A percentile compares a stretch with the other conserved stretches of the same genome.
Conservation (phyloP, 2,113 vertebrate genomes). For the Micronisus gabar region DNA sequence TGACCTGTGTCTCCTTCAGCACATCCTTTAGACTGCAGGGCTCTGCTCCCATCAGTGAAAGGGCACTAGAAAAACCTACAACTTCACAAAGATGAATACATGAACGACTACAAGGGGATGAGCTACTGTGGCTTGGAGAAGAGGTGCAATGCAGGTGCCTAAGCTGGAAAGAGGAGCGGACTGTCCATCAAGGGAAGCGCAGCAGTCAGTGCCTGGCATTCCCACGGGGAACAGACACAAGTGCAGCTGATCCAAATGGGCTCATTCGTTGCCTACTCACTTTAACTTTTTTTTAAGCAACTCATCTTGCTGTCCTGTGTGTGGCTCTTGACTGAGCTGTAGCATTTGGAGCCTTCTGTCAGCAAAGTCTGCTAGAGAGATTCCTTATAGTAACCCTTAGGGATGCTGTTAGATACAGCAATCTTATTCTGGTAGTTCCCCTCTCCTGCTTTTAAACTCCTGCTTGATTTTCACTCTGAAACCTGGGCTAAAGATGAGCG, state of each 20-base stretch:
- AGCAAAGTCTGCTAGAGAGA: background rate
- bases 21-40: background rate
- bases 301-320: background rate
- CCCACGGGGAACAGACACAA: background rate
- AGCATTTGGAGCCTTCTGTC: background rate
- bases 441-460: background rate
- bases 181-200: background rate
- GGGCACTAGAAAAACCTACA: background rate
- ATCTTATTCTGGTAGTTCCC: background rate
- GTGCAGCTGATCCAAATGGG: background rate
- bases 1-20: background rate
- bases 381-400: background rate
- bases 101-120: no score
- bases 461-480: background rate
- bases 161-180: background rate
- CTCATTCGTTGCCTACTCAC: background rate
- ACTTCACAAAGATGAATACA: background rate
- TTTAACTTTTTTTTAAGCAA: background rate
- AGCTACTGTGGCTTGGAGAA: background rate
- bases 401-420: no score
- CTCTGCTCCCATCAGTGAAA: background rate
- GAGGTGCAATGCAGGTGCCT: background rate
- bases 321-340: background rate
- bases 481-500: background rate
- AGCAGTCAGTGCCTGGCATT: background rate